Evolutionary conservation across 2,797 vertebrate species (phyloP), one percentile per base, ranked within the genome.

Genomic region (Hypotaenidia philippensis): DNA sequence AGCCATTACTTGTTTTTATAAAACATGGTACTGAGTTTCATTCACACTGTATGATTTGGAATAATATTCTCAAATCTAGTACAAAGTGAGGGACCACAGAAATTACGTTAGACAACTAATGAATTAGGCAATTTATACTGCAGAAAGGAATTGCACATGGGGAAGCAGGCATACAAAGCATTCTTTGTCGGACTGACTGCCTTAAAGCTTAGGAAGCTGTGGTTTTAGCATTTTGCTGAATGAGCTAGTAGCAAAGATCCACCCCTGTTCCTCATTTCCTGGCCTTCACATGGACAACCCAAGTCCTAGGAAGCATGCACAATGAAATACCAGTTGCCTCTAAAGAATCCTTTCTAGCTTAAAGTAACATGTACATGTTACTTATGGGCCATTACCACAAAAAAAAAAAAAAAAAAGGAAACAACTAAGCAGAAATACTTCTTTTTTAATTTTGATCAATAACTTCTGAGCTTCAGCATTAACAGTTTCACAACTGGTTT

Each of bases 191-290:
- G 66, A 69, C 32, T 27, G 53, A 71, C 64, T 87, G 94, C 89
- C 75, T 70, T 72, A 57, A 56, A 92, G 63, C 87, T 87, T 75
- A 75, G 95, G 95, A 97, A 96, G 84, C 87, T 92, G 93, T 71
- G 90, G 90, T 92, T 93, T 93, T 92, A 69, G 63, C 93, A 44
- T 91, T 89, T 84, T 92, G 92, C 93, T 96, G 96, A 95, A 91
- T 85, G 90, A 96, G 78, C 87, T 74, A 3, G 15, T 40, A 41
- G 94, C 81, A 83, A 83, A 87, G 81, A 87, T 64, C 87, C 81
- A 68, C n/a, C 87, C 90, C 29, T 92, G 5, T 40, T 87, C 81
- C 83, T 96, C 90, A 93, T 85, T 94, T 94, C 78, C 89, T 89
- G 88, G 59, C 71, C 71, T 90, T 75, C 65, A 18, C 52, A 10